Evolutionary conservation across 2,797 vertebrate species (phyloP), one percentile per base, ranked within the genome.

Genomic region (Centropyge bicolor): DNA sequence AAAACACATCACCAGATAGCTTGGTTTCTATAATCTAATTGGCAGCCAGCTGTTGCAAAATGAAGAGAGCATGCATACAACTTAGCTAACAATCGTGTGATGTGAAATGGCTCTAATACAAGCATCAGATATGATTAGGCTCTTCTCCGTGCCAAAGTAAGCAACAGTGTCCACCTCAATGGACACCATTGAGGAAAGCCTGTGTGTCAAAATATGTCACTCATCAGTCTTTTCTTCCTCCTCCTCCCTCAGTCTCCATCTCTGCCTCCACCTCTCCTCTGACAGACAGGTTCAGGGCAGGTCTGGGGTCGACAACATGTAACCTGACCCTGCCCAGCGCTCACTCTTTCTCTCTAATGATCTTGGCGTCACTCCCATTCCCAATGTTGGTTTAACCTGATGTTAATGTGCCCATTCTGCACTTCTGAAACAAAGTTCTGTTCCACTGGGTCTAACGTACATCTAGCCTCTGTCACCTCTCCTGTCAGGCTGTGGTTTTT

Each of bases 321-420:
- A 93, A 93, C 87, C 76, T 3, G 85, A 94, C 85, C 81, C 90
- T 19, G 62, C 41, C 69, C 62, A 16, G 63, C 22, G 45, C 81
- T 70, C 45, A 2, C 87, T 35, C 81, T 52, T 69, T 31, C 69
- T 43, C 80, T 86, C 80, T 89, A 88, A 92, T 91, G 90, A 88
- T 88, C 82, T 85, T 88, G 86, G 85, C 87, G 46, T 90, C 86
- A 52, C 81, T 89, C 85, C 86, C 88, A 80, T 86, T 86, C 83
- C 79, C 81, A 87, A 62, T 93, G 94, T 95, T 95, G 88, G 88
- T 94, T 95, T 95, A 95, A 95, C 94, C 92, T 68, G 74, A 85
- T 89, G 92, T 92, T 93, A 93, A 93, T 91, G 85, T 88, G 89
- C 67, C 84, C 65, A 43, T 78, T 83, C 78, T 66, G 82, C 73